Percentiles rank a stretch among this genome's conserved stretches.
Evolutionary conservation across 2,888 invertebrate genomes (phyloP).

Genomic region (Notodonta ziczac): DNA sequence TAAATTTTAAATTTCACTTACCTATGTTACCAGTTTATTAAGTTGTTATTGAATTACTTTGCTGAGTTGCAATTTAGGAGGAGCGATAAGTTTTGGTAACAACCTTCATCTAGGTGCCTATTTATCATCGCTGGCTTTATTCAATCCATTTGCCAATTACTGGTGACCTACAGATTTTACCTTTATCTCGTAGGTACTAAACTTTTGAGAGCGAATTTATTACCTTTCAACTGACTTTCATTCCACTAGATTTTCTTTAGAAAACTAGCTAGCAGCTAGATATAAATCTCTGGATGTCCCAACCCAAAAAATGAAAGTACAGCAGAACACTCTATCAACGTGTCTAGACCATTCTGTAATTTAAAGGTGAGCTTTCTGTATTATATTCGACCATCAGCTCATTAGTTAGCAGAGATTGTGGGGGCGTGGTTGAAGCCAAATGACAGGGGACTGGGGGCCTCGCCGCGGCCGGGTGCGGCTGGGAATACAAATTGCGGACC

Average conservation of each 20-base stretch:
- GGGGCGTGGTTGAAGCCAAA: slow-evolving; percentile 30
- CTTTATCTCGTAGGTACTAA: too few relatives aligned
- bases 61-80: slow-evolving; percentile 22
- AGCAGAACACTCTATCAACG: slow-evolving; percentile 27
- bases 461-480: slow-evolving; percentile 32
- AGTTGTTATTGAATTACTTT: slow-evolving; percentile 43
- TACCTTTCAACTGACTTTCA: too few relatives aligned
- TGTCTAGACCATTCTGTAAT: slow-evolving; percentile 32
- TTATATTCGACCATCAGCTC: slow-evolving; percentile 28
- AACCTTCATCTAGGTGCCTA: too few relatives aligned
- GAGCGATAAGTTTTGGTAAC: slow-evolving; percentile 3
- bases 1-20: slow-evolving; percentile 44
- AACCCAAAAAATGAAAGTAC: slow-evolving; percentile 22
- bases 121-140: too few relatives aligned
- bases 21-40: slow-evolving; percentile 39
- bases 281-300: slow-evolving; percentile 1
- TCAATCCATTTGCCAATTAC: too few relatives aligned
- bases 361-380: slow-evolving; percentile 30
- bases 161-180: too few relatives aligned
- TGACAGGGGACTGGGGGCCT: slow-evolving; percentile 38
- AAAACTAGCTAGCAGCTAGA: not conserved
- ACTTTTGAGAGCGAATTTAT: too few relatives aligned
- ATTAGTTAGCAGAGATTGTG: slow-evolving; percentile 32
- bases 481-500: slow-evolving; percentile 35
- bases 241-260: not conserved